phyloP scores from a whole-genome alignment of 2,797 vertebrate genomes.

The Pampus argenteus region DNA sequence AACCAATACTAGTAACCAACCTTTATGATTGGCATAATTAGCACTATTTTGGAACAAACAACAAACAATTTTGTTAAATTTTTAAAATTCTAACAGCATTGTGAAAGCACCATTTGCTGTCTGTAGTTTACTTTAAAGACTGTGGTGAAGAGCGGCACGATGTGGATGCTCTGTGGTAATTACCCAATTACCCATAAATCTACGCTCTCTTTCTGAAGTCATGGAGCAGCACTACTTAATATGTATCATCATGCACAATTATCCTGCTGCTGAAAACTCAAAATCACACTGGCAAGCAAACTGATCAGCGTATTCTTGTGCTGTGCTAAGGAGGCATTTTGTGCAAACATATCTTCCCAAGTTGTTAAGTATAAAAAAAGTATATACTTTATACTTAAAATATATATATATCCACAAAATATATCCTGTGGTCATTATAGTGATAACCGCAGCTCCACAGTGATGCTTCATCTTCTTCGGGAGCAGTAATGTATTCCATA shows the following conservation, averaged over 20 bases:
- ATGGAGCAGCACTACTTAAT: not conserved
- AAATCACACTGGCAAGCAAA: not conserved
- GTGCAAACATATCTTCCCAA: too few species aligned
- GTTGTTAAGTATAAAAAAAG: too few species aligned
- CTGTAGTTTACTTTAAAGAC: not conserved
- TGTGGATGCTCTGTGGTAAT: slow-evolving; percentile 46
- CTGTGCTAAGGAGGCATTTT: not conserved
- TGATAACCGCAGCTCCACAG: slow-evolving; percentile 5
- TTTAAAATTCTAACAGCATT: fast-evolving
- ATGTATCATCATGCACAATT: not conserved
- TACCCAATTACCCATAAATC: not conserved
- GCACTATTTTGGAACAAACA: not conserved
- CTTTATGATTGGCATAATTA: too few species aligned
- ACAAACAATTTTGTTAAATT: not conserved
- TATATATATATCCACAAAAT: not conserved
- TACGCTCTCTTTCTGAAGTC: not conserved
- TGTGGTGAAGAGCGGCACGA: slow-evolving; percentile 51
- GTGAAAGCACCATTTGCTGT: slow-evolving; percentile 44
- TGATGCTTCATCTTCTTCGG: not conserved
- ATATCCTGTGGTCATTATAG: slow-evolving; percentile 3
- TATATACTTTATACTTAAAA: too few species aligned
- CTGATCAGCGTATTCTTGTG: not conserved
- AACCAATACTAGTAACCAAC: too few species aligned
- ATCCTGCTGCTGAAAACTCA: not conserved
- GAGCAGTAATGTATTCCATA: not conserved